These are phyloP conservation scores for Amblyteles armatorius DNA, from an alignment of 2,888 invertebrate genomes.

Conservation along the genomic window DNA sequence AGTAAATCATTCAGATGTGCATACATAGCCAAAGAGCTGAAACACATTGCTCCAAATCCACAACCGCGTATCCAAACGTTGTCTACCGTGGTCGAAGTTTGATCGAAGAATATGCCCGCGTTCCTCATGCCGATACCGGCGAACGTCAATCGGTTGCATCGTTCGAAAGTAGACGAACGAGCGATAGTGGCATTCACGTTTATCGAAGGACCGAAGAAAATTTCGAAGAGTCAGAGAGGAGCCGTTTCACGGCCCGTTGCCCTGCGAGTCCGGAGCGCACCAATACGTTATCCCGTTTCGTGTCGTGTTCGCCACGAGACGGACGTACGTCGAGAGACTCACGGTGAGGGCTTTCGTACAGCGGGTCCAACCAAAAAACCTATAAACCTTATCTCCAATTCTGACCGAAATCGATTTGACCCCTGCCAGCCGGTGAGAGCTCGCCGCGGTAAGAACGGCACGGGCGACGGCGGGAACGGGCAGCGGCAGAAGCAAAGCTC, in stretches of 20 bases:
- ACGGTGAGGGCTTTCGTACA: slow-evolving; percentile 57
- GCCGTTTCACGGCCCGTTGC: slow-evolving; percentile 27
- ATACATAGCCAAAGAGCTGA: not conserved
- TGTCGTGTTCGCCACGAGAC: slow-evolving; percentile 11
- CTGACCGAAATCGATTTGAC: slow-evolving; percentile 82
- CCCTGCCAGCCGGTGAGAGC: slow-evolving; percentile 70
- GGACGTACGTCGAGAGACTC: slow-evolving; percentile 59
- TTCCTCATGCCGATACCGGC: not conserved
- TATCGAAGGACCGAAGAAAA: not conserved
- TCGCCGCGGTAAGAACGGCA: not conserved
- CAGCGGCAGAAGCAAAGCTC: slow-evolving; percentile 52
- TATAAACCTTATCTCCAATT: slow-evolving; percentile 81
- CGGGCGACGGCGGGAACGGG: slow-evolving; percentile 49
- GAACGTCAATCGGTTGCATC: not conserved
- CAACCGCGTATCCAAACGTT: not conserved
- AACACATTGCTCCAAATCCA: not conserved
- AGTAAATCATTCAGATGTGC: not conserved
- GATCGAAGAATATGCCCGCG: not conserved
- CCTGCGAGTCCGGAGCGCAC: slow-evolving; percentile 2
- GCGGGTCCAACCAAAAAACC: slow-evolving; percentile 70
- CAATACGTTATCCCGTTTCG: slow-evolving; percentile 27
- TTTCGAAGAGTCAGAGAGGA: not conserved
- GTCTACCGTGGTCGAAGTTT: not conserved
- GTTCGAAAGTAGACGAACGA: not conserved
- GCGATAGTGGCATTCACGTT: slow-evolving; percentile 1